Percentiles rank a stretch among this genome's conserved stretches.
phyloP scores from a whole-genome alignment of 2,888 invertebrate genomes.

The Cyclophora albipunctata region DNA sequence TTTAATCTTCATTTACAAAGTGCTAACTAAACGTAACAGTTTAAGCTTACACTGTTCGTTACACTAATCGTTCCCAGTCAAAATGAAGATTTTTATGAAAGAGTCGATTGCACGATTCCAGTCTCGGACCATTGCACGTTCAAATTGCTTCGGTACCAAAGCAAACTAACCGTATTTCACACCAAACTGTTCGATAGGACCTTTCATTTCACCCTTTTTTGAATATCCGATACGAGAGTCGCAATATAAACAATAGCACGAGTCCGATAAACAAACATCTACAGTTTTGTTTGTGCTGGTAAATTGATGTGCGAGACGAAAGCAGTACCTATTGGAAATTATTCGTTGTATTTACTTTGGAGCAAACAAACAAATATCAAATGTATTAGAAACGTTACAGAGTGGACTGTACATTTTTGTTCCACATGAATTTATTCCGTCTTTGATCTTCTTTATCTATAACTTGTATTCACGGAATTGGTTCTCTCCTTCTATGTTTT shows the following conservation, averaged over 20 bases:
- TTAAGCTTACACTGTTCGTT: no score
- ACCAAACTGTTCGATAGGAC: constrained; percentile 25
- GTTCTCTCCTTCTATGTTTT: no score
- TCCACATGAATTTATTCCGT: no score
- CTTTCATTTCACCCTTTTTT: constrained; percentile 24
- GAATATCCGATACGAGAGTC: constrained; percentile 24
- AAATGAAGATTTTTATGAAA: no score
- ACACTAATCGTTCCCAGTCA: no score
- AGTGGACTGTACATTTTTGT: not conserved
- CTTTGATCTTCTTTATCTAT: no score
- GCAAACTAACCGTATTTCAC: constrained; percentile 42
- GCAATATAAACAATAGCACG: constrained; percentile 21
- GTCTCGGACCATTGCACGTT: constrained; percentile 36
- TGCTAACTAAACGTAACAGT: no score
- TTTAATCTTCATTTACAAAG: no score
- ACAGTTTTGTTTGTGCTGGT: constrained; percentile 28
- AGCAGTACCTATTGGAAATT: constrained; percentile 25
- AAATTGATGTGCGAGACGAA: constrained; percentile 30
- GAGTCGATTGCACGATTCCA: constrained; percentile 11
- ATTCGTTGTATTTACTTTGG: constrained; percentile 16
- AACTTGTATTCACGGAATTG: no score
- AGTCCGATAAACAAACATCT: constrained; percentile 24
- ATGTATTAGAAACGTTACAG: not conserved
- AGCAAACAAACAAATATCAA: constrained; percentile 5
- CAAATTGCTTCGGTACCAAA: constrained; percentile 37